These are phyloP conservation scores for Zapus hudsonius DNA, from an alignment of 2,113 vertebrate species.

Conservation along the genomic window DNA sequence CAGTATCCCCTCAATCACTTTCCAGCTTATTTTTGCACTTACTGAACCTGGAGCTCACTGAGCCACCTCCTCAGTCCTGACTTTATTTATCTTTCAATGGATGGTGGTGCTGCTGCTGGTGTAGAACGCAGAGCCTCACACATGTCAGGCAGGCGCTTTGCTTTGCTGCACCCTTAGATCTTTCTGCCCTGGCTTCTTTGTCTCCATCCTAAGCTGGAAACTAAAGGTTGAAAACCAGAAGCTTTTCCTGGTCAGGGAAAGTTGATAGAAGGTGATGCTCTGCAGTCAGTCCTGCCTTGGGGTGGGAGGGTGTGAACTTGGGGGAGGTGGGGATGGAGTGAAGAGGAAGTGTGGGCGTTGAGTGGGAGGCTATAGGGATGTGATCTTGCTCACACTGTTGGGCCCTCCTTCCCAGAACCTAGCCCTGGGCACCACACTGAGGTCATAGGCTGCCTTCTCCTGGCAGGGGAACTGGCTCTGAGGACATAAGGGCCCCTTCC, in stretches of 20 bases:
- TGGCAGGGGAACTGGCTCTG: not conserved
- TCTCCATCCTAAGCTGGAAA: not conserved
- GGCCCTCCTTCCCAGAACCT: not conserved
- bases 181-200: not conserved
- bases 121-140: not conserved
- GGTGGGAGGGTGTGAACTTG: too few relatives aligned
- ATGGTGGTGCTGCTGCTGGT: not conserved
- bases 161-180: too few relatives aligned
- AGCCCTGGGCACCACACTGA: not conserved
- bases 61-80: too few relatives aligned
- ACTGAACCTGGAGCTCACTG: too few relatives aligned
- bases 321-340: not conserved
- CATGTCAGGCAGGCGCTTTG: not conserved
- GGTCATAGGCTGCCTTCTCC: not conserved
- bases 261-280: too few relatives aligned
- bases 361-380: not conserved
- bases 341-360: not conserved
- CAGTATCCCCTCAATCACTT: too few relatives aligned
- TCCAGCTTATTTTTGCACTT: too few relatives aligned
- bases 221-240: not conserved
- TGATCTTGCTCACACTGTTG: not conserved
- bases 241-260: not conserved
- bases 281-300: not conserved
- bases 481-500: not conserved
- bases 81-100: not conserved